These are phyloP conservation scores for Apogon talboti DNA, from an alignment of 2,797 vertebrate species.

Conservation along the genomic window DNA sequence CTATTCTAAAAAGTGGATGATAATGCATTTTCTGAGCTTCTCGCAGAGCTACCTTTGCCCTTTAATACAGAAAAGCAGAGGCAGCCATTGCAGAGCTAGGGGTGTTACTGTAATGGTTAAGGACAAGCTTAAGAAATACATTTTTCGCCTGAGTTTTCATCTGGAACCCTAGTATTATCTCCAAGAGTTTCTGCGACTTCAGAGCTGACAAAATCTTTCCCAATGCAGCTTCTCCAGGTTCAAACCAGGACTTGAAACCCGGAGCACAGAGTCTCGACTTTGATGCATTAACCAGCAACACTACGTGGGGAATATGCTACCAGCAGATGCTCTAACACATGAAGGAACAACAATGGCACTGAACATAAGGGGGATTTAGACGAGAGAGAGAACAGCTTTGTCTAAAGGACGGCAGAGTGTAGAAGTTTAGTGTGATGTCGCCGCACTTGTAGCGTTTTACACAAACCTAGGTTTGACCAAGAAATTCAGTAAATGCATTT, in stretches of 20 bases:
- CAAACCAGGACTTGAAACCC: constrained; percentile 47
- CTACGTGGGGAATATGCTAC: constrained; percentile 28
- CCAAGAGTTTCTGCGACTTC: constrained; percentile 16
- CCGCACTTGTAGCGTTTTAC: not conserved
- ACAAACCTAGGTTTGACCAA: not conserved
- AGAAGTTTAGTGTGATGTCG: not conserved
- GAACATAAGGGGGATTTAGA: constrained; percentile 23
- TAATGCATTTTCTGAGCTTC: constrained; percentile 32
- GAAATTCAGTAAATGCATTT: not conserved
- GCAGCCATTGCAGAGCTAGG: not conserved
- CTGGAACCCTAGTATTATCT: constrained; percentile 11
- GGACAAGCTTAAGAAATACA: constrained; percentile 12
- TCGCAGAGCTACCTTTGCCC: constrained; percentile 12
- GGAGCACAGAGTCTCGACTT: constrained; percentile 23
- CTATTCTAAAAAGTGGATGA: constrained; percentile 27
- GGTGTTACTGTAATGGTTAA: constrained; percentile 7
- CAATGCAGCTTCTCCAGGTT: constrained; percentile 35
- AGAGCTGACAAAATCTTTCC: constrained; percentile 34
- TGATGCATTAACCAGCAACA: constrained; percentile 61
- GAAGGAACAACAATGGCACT: constrained; percentile 30
- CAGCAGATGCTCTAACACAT: constrained; percentile 48
- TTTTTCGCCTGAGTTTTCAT: constrained; percentile 21
- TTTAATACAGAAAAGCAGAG: constrained; percentile 12
- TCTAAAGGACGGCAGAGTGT: not conserved
- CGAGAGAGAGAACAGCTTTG: constrained; percentile 16